Evolutionary conservation across 2,888 invertebrate genomes (phyloP).

Genomic region (Diarsia mendica): DNA sequence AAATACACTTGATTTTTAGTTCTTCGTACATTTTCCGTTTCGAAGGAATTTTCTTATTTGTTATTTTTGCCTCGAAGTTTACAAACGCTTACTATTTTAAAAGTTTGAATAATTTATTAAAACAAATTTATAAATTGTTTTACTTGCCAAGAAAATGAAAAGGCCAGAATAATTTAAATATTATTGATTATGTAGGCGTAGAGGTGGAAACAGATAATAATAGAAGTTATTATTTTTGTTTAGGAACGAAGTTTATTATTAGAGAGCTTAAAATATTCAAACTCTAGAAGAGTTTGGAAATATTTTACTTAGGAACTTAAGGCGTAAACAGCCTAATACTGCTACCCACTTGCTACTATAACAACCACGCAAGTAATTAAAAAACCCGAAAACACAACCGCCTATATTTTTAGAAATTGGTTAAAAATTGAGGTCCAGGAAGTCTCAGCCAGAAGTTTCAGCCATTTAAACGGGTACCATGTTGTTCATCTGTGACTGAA

Average conservation of each 20-base stretch:
- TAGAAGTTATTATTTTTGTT: constrained; percentile 9
- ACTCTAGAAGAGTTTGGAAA: background rate
- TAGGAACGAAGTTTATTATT: background rate
- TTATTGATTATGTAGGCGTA: background rate
- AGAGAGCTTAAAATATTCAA: background rate
- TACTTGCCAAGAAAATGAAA: background rate
- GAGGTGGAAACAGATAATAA: background rate
- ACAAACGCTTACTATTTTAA: background rate
- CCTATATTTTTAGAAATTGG: no score
- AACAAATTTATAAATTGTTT: constrained; percentile 1
- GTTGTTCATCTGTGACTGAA: no score
- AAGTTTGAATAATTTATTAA: background rate
- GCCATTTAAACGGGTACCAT: no score
- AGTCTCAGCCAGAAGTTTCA: no score
- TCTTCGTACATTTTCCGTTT: background rate
- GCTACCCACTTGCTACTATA: background rate
- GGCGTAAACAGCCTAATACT: no score
- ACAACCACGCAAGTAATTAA: background rate
- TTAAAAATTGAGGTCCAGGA: no score
- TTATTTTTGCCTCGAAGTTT: no score
- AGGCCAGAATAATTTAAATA: constrained; percentile 1
- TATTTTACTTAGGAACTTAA: background rate
- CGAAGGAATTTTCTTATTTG: background rate
- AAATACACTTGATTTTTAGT: no score
- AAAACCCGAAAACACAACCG: no score